Evolutionary conservation across 2,888 invertebrate species (phyloP).

Genomic region (Andrena trimmerana): DNA sequence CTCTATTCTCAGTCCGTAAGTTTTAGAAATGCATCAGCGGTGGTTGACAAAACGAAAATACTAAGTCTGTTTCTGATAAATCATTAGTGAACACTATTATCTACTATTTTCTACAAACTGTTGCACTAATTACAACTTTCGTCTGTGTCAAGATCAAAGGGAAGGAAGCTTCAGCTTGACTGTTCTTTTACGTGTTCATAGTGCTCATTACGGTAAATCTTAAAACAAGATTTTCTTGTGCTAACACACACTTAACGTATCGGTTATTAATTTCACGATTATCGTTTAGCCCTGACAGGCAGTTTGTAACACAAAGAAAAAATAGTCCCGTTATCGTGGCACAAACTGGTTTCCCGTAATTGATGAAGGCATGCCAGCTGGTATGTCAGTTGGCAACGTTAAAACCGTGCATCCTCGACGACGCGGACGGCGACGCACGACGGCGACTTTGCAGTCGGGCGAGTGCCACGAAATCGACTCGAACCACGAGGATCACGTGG

Average conservation of each 20-base stretch:
- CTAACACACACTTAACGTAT: neutral
- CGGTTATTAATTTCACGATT: conserved; percentile 48
- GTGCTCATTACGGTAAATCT: conserved; percentile 13
- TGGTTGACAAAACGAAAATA: no score
- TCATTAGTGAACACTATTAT: neutral
- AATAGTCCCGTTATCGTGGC: conserved; percentile 48
- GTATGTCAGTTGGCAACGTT: neutral
- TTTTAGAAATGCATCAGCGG: no score
- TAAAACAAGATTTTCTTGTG: neutral
- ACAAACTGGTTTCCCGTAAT: conserved; percentile 46
- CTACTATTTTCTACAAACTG: neutral
- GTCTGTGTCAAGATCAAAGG: neutral
- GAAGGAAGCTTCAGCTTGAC: neutral
- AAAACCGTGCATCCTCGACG: neutral
- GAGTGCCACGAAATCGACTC: conserved; percentile 13
- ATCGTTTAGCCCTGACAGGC: conserved; percentile 19
- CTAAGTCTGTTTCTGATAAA: neutral
- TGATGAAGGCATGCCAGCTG: conserved; percentile 25
- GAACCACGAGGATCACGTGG: conserved; percentile 22
- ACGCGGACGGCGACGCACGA: neutral
- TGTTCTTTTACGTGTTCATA: neutral
- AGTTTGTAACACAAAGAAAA: conserved; percentile 41
- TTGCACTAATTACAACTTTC: neutral
- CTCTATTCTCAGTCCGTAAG: no score
- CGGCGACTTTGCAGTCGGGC: neutral